phyloP scores from a whole-genome alignment of 2,888 invertebrate species.

The Cheilosia grossa region DNA sequence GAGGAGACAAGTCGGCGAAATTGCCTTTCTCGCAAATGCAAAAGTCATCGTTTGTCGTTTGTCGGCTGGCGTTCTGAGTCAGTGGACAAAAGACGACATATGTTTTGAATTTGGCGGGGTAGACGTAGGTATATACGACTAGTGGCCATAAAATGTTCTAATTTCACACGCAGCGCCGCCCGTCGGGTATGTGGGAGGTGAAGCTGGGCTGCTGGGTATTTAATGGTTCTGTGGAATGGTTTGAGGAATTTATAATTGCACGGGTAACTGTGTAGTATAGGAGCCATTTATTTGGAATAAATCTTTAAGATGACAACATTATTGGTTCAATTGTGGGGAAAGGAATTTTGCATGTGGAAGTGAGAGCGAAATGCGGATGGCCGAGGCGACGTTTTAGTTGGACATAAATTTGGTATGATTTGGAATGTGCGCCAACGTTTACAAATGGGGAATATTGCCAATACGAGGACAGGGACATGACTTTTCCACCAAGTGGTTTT shows the following conservation, averaged over 20 bases:
- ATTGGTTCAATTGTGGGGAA: conserved; percentile 17
- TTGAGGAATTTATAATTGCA: conserved; percentile 66
- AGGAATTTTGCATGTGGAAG: conserved; percentile 17
- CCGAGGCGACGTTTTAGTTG: neutral
- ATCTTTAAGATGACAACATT: conserved; percentile 66
- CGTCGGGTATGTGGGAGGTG: conserved; percentile 18
- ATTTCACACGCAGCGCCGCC: conserved; percentile 50
- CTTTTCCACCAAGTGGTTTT: too few relatives aligned
- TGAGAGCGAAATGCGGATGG: conserved; percentile 36
- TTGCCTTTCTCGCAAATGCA: conserved; percentile 51
- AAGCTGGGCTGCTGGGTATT: conserved; percentile 52
- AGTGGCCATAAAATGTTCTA: conserved; percentile 65
- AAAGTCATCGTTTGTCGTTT: conserved; percentile 47
- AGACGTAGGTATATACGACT: neutral
- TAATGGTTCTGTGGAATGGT: conserved; percentile 38
- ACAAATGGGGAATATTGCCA: too few relatives aligned
- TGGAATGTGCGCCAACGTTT: conserved; percentile 12
- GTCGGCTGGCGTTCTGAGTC: conserved; percentile 64
- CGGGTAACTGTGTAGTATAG: conserved; percentile 2
- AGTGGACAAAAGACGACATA: conserved; percentile 69
- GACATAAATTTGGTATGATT: neutral
- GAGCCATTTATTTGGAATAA: conserved; percentile 68
- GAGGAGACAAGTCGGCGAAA: conserved; percentile 73
- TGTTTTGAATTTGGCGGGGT: conserved; percentile 63
- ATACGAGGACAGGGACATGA: too few relatives aligned